Evolutionary conservation across 2,797 vertebrate species (phyloP).

Genomic region (Carduelis carduelis): DNA sequence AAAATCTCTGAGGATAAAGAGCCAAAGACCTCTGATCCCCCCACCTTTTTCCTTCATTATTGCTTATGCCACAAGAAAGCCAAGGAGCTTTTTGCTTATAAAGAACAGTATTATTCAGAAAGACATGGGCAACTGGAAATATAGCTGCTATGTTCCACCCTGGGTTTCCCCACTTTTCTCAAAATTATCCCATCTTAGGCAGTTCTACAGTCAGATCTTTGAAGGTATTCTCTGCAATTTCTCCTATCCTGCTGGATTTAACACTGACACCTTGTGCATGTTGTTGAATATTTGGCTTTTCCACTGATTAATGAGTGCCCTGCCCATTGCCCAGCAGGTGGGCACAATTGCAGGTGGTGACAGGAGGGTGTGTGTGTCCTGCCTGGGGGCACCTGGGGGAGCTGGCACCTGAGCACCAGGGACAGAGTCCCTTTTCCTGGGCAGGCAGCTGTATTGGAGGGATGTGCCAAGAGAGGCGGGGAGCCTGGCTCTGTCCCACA

Average conservation of each 20-base stretch:
- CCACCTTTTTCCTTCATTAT: background rate
- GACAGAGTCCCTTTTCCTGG: background rate
- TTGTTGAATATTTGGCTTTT: background rate
- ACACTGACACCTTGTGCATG: no score
- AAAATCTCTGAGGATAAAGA: background rate
- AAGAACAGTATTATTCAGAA: background rate
- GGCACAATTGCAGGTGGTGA: background rate
- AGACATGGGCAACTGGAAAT: background rate
- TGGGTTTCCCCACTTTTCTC: background rate
- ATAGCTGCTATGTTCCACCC: background rate
- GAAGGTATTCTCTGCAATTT: background rate
- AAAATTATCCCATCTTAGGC: background rate
- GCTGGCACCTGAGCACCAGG: background rate
- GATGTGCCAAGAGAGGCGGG: background rate
- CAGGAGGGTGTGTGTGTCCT: background rate
- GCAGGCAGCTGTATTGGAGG: background rate
- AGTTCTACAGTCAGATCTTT: background rate
- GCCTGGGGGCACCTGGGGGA: background rate
- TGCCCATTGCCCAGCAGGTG: background rate
- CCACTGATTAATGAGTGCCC: no score
- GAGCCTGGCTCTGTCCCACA: background rate
- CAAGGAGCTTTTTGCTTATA: background rate
- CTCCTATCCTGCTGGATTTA: background rate
- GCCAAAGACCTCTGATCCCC: background rate
- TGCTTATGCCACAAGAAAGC: background rate